phyloP scores from a whole-genome alignment of 2,888 invertebrate species.

The Notocelia uddmanniana region DNA sequence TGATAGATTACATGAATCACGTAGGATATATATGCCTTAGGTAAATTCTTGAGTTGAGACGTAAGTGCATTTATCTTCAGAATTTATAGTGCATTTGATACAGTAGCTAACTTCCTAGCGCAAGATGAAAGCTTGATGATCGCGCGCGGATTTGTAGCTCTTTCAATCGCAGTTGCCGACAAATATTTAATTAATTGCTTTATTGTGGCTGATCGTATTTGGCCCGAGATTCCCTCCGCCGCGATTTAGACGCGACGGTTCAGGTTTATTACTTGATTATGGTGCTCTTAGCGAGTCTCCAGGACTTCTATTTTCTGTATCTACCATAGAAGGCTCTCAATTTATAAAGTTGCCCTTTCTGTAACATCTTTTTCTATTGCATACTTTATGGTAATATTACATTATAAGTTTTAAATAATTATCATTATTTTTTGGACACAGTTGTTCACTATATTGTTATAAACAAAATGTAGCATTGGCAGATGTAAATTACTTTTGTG shows the following conservation, averaged over 20 bases:
- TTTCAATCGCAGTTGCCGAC: constrained; percentile 46
- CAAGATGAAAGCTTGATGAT: constrained; percentile 39
- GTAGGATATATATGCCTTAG: constrained; percentile 23
- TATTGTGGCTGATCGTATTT: constrained; percentile 51
- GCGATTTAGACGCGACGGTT: constrained; percentile 43
- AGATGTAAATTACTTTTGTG: constrained; percentile 35
- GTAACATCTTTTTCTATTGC: background rate
- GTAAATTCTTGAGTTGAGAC: constrained; percentile 28
- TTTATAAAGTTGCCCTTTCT: background rate
- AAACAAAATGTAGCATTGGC: constrained; percentile 16
- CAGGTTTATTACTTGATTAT: constrained; percentile 45
- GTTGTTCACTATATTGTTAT: constrained; percentile 10
- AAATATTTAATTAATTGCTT: constrained; percentile 56
- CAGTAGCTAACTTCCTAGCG: constrained; percentile 32
- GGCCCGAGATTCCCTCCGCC: constrained; percentile 46
- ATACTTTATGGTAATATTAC: background rate
- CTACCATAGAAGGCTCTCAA: background rate
- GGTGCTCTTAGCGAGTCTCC: constrained; percentile 13
- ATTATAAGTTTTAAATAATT: too few relatives aligned
- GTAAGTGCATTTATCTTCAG: constrained; percentile 40
- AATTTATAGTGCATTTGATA: constrained; percentile 39
- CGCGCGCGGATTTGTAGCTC: constrained; percentile 43
- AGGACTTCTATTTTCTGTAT: constrained; percentile 16
- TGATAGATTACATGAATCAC: constrained; percentile 49
- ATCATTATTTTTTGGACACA: constrained; percentile 2